Evolutionary conservation across 2,797 vertebrate genomes (phyloP), one percentile per base, ranked within the genome.

Genomic region (Gymnoscopelus microlampas): DNA sequence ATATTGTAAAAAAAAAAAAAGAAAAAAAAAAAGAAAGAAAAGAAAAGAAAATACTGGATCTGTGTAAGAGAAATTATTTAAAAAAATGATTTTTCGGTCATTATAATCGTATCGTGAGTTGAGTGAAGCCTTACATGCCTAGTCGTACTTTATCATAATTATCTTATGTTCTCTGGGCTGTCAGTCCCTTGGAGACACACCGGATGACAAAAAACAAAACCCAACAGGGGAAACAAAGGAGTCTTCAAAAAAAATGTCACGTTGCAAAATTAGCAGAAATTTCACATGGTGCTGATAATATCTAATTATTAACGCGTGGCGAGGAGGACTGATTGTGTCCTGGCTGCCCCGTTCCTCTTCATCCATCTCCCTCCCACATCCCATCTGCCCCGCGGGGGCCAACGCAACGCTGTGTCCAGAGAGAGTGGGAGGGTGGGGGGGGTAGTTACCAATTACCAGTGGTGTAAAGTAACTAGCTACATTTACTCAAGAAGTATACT

Each of bases 361-460:
- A 29, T 29, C 26, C 26, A 29, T 29, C 26, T 29, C 90, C 90
- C 91, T 91, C 91, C 91, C 88, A 91, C 91, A 91, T 88, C 89
- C 91, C 91, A 92, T 92, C 91, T 92, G 91, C 88, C 90, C 89
- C 77, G 78, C 26, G 0, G 26, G 1, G 26, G 2, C 26, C 26
- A 29, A 29, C 26, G 26, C 26, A 29, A 29, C 26, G 26, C 26
- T 66, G 70, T 88, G 90, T 90, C 91, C 90, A 90, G 84, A 87
- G 84, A 87, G 91, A 79, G 85, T 69, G 8, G 72, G 73, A 53
- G 60, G 39, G 63, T 50, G 55, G 62, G 32, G 44, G 50, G 61
- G 64, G 19, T 19, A 19, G 19, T 19, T 19, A 19, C 19, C 19
- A 19, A 19, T 19, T 19, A 19, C 19, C 19, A 19, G 19, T 19